Evolutionary conservation across 1,140 invertebrate genomes (phyloP).

Genomic region (Drosophila pectinifera): DNA sequence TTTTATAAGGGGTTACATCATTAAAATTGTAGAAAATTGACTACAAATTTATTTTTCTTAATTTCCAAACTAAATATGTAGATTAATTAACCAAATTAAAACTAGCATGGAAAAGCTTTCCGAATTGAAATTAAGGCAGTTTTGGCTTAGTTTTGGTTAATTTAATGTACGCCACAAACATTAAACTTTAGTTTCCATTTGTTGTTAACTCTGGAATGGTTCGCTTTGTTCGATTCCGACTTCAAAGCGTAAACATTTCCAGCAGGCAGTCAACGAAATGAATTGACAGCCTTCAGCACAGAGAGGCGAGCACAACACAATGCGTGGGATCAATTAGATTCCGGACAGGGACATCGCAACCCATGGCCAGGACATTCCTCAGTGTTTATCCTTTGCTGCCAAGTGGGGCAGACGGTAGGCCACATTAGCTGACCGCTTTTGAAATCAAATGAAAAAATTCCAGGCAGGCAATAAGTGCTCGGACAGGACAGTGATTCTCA

Average conservation of each 20-base stretch:
- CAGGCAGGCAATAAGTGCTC: slow-evolving; percentile 69
- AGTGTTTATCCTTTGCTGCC: slow-evolving; percentile 48
- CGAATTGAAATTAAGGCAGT: too few species aligned
- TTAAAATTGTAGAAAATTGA: too few species aligned
- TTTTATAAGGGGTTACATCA: too few species aligned
- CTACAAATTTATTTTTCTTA: too few species aligned
- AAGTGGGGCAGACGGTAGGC: slow-evolving; percentile 33
- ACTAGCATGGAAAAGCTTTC: too few species aligned
- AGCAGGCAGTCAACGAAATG: slow-evolving; percentile 57
- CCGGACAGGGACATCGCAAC: slow-evolving; percentile 58
- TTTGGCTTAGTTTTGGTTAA: too few species aligned
- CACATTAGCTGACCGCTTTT: slow-evolving; percentile 54
- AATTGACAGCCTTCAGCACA: slow-evolving; percentile 67
- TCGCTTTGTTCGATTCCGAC: slow-evolving; percentile 3
- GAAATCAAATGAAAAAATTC: slow-evolving; percentile 77
- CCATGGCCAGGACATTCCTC: slow-evolving; percentile 55
- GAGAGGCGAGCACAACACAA: slow-evolving; percentile 35
- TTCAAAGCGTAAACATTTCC: slow-evolving; percentile 57
- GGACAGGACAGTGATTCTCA: slow-evolving; percentile 45
- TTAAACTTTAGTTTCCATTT: slow-evolving; percentile 2
- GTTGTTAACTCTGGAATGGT: slow-evolving; percentile 1
- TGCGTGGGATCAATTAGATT: slow-evolving; percentile 70
- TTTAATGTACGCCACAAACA: slow-evolving; percentile 1
- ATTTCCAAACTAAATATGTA: too few species aligned
- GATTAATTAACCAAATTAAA: too few species aligned